Percentiles rank a stretch among this genome's conserved stretches.
These are phyloP conservation scores for Vultur gryphus DNA, from an alignment of 2,797 vertebrate genomes.

Conservation along the genomic window DNA sequence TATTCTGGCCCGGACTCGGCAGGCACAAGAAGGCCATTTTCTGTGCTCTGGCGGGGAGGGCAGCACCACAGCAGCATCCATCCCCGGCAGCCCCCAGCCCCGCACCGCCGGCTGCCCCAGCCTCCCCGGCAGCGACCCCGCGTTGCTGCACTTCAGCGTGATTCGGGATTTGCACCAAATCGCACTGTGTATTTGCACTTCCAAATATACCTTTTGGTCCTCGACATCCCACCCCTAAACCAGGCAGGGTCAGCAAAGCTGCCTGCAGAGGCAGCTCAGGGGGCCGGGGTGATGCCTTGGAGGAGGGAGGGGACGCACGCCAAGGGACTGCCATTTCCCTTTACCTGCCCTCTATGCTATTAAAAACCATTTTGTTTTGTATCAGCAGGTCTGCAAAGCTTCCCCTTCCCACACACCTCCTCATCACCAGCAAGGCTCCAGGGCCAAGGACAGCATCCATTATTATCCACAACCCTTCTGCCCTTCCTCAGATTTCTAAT, in stretches of 20 bases:
- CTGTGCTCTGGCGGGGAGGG: neutral
- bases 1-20: neutral
- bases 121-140: neutral
- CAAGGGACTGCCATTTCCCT: neutral
- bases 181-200: neutral
- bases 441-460: neutral
- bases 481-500: neutral
- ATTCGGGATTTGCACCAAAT: neutral
- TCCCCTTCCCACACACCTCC: neutral
- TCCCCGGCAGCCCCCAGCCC: neutral
- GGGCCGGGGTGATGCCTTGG: neutral
- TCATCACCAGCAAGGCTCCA: neutral
- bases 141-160: accelerated
- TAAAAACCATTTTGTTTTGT: neutral
- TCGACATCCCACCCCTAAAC: neutral
- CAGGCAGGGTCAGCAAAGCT: neutral
- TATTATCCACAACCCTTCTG: neutral
- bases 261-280: neutral
- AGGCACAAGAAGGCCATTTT: neutral
- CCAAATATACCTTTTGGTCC: neutral
- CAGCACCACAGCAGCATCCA: neutral
- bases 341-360: neutral
- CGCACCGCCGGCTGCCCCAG: neutral
- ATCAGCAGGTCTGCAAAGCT: neutral
- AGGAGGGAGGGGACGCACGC: too few relatives aligned